Conservation (phyloP, 2,888 invertebrate genomes). For the Leptothorax acervorum region DNA sequence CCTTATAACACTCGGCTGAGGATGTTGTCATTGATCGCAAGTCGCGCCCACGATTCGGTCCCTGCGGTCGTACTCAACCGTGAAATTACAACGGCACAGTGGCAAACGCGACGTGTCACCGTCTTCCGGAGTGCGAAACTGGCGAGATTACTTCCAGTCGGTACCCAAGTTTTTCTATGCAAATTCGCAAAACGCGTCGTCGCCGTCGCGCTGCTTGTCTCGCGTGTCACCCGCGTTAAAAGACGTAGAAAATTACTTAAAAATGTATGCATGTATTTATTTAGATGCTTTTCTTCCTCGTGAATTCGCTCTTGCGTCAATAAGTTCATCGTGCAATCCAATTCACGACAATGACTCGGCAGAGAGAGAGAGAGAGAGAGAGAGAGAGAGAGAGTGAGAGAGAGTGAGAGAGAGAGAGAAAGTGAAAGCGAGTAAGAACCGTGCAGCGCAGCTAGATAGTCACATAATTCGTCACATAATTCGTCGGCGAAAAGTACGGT, state of each 20-base stretch:
- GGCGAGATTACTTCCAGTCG: constrained; percentile 38
- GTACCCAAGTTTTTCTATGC: constrained; percentile 32
- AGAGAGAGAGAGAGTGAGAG: background rate
- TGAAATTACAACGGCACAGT: constrained; percentile 70
- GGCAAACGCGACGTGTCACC: constrained; percentile 57
- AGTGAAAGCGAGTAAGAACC: background rate
- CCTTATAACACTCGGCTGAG: constrained; percentile 22
- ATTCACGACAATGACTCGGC: constrained; percentile 26
- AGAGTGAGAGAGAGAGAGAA: background rate
- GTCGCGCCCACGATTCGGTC: constrained; percentile 52
- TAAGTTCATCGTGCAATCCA: background rate
- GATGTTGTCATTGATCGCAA: constrained; percentile 65
- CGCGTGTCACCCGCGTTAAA: background rate
- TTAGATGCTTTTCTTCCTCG: background rate
- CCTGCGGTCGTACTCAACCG: constrained; percentile 58
- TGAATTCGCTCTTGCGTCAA: background rate
- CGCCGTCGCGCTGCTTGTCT: background rate
- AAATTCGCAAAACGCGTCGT: constrained; percentile 28
- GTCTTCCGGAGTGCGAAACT: constrained; percentile 53
- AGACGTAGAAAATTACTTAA: constrained; percentile 3
- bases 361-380: background rate
- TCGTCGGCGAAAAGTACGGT: constrained; percentile 42
- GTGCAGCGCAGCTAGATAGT: background rate
- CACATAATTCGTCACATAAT: constrained; percentile 45
- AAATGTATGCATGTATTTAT: background rate